These are phyloP conservation scores for Tanypteryx hageni DNA, from an alignment of 2,888 invertebrate genomes.

Conservation along the genomic window DNA sequence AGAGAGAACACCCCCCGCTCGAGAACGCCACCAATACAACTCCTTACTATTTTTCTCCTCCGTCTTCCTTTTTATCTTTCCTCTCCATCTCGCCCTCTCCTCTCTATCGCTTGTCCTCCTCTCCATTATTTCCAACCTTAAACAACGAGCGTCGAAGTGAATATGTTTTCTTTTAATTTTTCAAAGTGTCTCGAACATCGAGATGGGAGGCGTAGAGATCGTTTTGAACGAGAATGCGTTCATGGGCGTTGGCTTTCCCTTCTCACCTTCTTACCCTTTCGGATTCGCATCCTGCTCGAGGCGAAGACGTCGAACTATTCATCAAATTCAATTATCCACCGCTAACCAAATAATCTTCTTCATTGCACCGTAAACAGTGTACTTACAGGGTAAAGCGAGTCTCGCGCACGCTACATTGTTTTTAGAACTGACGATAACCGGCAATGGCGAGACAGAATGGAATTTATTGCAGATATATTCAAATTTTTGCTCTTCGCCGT, in stretches of 20 bases:
- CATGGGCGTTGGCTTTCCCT: neutral
- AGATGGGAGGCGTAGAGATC: neutral
- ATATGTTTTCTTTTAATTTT: slow-evolving; percentile 19
- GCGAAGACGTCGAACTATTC: neutral
- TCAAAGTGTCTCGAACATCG: neutral
- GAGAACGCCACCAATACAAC: slow-evolving; percentile 14
- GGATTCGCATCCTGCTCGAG: neutral
- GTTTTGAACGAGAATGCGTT: neutral
- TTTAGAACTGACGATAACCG: no score
- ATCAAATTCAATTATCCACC: slow-evolving; percentile 9
- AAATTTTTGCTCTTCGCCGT: no score
- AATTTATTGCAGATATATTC: no score
- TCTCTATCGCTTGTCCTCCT: neutral
- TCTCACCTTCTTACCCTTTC: neutral
- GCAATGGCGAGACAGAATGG: no score
- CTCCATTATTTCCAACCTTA: neutral
- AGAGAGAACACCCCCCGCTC: neutral
- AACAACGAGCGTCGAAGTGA: neutral
- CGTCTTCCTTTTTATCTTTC: neutral
- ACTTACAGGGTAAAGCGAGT: neutral
- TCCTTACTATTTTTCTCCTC: neutral
- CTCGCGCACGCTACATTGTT: neutral
- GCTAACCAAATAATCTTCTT: neutral
- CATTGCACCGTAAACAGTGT: neutral
- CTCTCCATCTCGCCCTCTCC: neutral